phyloP scores from a whole-genome alignment of 2,888 invertebrate genomes.

The Acleris laterana region DNA sequence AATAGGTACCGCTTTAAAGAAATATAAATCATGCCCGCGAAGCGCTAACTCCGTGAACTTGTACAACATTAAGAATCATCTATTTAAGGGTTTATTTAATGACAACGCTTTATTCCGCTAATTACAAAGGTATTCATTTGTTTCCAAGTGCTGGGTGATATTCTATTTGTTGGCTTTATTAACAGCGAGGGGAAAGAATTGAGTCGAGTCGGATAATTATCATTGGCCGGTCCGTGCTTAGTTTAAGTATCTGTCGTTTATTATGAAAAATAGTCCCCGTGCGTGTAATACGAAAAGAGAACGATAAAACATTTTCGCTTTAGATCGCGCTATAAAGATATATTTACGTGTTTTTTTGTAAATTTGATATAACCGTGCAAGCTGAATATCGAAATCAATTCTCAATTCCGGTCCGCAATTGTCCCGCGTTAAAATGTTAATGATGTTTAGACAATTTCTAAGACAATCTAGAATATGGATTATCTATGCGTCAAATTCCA shows the following conservation, averaged over 20 bases:
- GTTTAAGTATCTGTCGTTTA: conserved; percentile 8
- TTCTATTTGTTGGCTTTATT: conserved; percentile 37
- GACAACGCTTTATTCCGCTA: conserved; percentile 63
- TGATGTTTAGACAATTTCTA: too few relatives aligned
- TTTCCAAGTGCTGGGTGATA: conserved; percentile 43
- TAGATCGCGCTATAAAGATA: too few relatives aligned
- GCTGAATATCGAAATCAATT: too few relatives aligned
- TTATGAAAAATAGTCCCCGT: not conserved
- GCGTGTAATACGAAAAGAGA: not conserved
- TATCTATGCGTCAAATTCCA: too few relatives aligned
- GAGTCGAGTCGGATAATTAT: conserved; percentile 29
- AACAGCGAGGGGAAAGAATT: conserved; percentile 30
- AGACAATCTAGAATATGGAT: too few relatives aligned
- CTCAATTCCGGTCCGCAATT: too few relatives aligned
- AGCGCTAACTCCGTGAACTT: conserved; percentile 72
- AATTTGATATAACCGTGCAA: too few relatives aligned
- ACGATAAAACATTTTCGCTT: too few relatives aligned
- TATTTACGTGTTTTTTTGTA: too few relatives aligned
- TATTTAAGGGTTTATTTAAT: conserved; percentile 71
- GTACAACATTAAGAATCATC: conserved; percentile 73
- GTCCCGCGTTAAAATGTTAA: too few relatives aligned
- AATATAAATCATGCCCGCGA: conserved; percentile 79
- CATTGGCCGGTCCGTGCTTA: conserved; percentile 9
- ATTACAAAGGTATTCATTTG: conserved; percentile 60
- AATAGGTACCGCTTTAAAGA: conserved; percentile 83